Percentiles rank a stretch among this genome's conserved stretches.
phyloP scores from a whole-genome alignment of 2,888 invertebrate species.

The Platycheirus albimanus region DNA sequence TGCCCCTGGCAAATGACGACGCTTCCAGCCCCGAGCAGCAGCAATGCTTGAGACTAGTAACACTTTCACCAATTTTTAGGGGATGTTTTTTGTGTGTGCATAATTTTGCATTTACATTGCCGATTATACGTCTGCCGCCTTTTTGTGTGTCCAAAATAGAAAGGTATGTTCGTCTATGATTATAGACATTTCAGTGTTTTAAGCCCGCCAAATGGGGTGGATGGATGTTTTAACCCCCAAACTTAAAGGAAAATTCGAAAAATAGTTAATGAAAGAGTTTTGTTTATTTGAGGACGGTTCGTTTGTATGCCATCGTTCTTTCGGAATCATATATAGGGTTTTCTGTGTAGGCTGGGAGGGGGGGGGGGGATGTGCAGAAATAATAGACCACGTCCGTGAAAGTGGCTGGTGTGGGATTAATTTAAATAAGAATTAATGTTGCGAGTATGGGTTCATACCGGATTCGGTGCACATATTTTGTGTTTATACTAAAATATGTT shows the following conservation, averaged over 20 bases:
- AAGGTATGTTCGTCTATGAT: conserved; percentile 2
- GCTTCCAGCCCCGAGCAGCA: conserved; percentile 19
- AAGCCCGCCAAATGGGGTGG: conserved; percentile 9
- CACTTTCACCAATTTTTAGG: conserved; percentile 22
- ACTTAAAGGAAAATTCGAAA: conserved; percentile 26
- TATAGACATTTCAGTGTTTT: conserved; percentile 29
- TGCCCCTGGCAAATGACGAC: conserved; percentile 38
- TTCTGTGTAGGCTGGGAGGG: too few species aligned
- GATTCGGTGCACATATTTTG: conserved; percentile 30
- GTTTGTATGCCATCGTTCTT: not conserved
- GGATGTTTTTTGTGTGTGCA: conserved; percentile 56
- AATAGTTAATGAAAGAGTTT: conserved; percentile 56
- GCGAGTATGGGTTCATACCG: conserved; percentile 52
- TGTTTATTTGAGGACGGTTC: conserved; percentile 42
- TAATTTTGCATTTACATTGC: conserved; percentile 66
- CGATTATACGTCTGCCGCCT: conserved; percentile 35
- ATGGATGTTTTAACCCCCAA: conserved; percentile 9
- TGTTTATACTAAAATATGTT: not conserved
- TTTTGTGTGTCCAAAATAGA: conserved; percentile 6
- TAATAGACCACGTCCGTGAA: not conserved
- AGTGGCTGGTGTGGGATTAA: conserved; percentile 21
- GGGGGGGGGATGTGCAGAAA: conserved; percentile 6
- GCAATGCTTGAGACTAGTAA: not conserved
- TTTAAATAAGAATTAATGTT: conserved; percentile 63
- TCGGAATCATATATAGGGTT: too few species aligned